These are phyloP conservation scores for Pachydiplax longipennis DNA, from an alignment of 2,888 invertebrate genomes.

Conservation along the genomic window DNA sequence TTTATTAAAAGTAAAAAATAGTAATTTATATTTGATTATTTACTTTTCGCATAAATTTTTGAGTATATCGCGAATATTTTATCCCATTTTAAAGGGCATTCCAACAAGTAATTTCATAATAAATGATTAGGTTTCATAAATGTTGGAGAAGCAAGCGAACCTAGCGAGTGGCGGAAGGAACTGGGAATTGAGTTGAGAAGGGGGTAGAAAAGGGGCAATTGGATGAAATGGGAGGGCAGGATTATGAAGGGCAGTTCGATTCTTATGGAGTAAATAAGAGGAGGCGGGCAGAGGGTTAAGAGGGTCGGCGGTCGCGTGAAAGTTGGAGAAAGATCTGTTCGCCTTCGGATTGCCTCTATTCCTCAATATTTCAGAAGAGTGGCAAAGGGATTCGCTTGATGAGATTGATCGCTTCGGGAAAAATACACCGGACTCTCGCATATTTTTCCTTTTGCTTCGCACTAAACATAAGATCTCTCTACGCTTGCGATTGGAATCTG, in stretches of 20 bases:
- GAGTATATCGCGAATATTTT: too few species aligned
- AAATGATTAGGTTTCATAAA: too few species aligned
- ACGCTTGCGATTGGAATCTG: too few species aligned
- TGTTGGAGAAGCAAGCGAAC: too few species aligned
- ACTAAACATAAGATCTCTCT: background rate
- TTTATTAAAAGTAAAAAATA: too few species aligned
- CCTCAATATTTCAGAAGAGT: constrained; percentile 4
- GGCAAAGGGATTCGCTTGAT: background rate
- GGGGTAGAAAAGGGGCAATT: background rate
- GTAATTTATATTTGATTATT: too few species aligned
- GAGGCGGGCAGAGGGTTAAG: background rate
- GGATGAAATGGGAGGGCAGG: background rate
- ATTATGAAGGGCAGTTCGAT: too few species aligned
- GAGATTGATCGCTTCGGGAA: background rate
- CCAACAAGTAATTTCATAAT: too few species aligned
- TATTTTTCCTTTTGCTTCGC: background rate
- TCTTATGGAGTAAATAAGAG: too few species aligned
- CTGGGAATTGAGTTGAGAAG: background rate
- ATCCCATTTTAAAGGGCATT: too few species aligned
- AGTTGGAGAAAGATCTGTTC: background rate
- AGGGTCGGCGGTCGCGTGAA: background rate
- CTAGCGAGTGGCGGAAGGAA: background rate
- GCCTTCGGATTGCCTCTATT: background rate
- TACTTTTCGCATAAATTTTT: too few species aligned
- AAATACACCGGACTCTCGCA: background rate